These are phyloP conservation scores for Chrysolina oricalcia DNA, from an alignment of 2,888 invertebrate species.

Conservation along the genomic window DNA sequence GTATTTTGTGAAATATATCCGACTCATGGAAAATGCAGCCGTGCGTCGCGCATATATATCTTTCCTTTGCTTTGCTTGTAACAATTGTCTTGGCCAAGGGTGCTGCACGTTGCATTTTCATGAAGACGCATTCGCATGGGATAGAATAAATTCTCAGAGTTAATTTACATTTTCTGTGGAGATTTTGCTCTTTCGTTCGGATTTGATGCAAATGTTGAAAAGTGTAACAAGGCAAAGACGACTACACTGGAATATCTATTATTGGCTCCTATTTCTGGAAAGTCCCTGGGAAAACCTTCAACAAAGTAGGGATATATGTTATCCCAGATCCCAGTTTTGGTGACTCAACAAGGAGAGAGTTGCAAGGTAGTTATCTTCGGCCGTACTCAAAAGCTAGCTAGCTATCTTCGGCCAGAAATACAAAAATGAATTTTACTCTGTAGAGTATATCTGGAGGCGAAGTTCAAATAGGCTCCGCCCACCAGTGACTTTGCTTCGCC, in stretches of 20 bases:
- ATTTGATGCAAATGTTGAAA: neutral
- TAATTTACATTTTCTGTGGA: neutral
- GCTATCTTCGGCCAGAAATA: too few species aligned
- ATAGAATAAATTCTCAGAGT: neutral
- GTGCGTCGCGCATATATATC: constrained; percentile 12
- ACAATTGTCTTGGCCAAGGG: constrained; percentile 11
- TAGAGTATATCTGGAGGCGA: too few species aligned
- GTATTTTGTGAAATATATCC: constrained; percentile 4
- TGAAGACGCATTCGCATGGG: constrained; percentile 6
- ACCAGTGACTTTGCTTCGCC: too few species aligned
- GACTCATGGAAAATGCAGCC: constrained; percentile 4
- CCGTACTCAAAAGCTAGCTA: too few species aligned
- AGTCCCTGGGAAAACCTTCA: neutral
- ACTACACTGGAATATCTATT: neutral
- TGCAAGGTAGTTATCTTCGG: too few species aligned
- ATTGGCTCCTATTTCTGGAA: too few species aligned
- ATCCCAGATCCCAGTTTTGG: too few species aligned
- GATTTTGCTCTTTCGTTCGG: neutral
- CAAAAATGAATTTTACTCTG: too few species aligned
- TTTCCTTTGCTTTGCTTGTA: constrained; percentile 5
- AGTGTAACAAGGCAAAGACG: neutral
- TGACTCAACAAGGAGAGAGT: too few species aligned
- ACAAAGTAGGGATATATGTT: too few species aligned
- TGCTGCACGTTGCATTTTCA: constrained; percentile 21
- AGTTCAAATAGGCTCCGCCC: too few species aligned